Percentiles rank a stretch among this genome's conserved stretches.
These are phyloP conservation scores for Callospermophilus lateralis DNA, from an alignment of 2,113 vertebrate species.

Conservation along the genomic window DNA sequence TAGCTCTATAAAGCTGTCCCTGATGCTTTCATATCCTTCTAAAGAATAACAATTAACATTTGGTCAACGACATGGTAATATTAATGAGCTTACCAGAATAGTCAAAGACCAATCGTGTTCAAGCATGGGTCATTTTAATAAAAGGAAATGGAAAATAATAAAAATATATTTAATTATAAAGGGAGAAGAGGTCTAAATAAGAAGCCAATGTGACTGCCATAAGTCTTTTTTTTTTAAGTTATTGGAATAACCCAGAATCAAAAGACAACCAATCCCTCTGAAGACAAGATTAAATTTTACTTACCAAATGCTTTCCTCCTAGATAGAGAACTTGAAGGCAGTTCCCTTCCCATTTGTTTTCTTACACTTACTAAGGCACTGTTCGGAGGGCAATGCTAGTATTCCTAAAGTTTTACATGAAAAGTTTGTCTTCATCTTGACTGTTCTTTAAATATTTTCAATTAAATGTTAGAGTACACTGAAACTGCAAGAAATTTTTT, in stretches of 20 bases:
- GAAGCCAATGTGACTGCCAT: conserved; percentile 27
- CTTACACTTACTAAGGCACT: background rate
- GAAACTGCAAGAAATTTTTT: background rate
- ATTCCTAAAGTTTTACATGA: background rate
- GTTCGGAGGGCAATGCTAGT: background rate
- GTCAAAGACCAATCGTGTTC: background rate
- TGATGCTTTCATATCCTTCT: background rate
- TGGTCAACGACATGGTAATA: conserved; percentile 29
- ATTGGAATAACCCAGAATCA: background rate
- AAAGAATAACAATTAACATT: conserved; percentile 21
- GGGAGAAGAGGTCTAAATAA: background rate
- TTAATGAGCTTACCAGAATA: conserved; percentile 47
- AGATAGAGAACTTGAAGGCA: background rate
- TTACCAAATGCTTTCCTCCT: background rate
- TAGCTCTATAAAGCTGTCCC: background rate
- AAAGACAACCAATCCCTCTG: background rate
- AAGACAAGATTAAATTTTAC: background rate
- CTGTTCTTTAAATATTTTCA: background rate
- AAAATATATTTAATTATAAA: conserved; percentile 59
- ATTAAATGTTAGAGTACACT: background rate
- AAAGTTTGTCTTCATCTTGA: background rate
- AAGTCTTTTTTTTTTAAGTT: background rate
- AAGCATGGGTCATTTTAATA: conserved; percentile 40
- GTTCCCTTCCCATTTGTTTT: background rate
- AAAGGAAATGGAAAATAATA: conserved; percentile 23